phyloP scores from a whole-genome alignment of 1,140 invertebrate species.

The Drosophila rhopaloa region DNA sequence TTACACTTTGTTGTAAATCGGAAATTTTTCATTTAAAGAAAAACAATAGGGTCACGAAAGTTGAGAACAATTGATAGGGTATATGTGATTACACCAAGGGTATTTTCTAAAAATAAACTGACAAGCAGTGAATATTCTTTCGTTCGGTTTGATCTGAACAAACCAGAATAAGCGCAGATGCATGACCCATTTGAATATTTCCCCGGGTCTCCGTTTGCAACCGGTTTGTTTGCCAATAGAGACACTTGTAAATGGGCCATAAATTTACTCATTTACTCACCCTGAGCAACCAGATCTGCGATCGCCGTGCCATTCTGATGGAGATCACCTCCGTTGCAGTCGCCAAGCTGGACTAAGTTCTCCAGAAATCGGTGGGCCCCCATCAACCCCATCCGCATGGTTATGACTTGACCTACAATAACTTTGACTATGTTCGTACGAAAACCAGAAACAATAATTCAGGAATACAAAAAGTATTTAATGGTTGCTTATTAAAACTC shows the following conservation, averaged over 20 bases:
- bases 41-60: too few relatives aligned
- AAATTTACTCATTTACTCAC: constrained; percentile 4
- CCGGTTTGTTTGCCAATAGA: constrained; percentile 2
- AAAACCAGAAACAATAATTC: too few relatives aligned
- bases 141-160: background rate
- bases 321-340: constrained; percentile 1
- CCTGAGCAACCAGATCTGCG: constrained; percentile 4
- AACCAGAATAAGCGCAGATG: background rate
- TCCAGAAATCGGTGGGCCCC: background rate
- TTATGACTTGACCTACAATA: background rate
- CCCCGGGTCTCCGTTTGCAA: background rate
- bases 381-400: background rate
- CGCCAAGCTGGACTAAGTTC: constrained; percentile 5
- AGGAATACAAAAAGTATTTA: too few relatives aligned
- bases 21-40: too few relatives aligned
- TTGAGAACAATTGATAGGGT: too few relatives aligned
- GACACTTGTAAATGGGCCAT: constrained; percentile 7
- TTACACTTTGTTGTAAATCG: too few relatives aligned
- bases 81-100: too few relatives aligned
- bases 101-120: too few relatives aligned
- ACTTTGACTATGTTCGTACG: background rate
- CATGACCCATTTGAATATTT: constrained; percentile 1
- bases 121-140: too few relatives aligned
- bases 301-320: constrained; percentile 3
- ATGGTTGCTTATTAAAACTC: too few relatives aligned